Evolutionary conservation across 1,140 invertebrate genomes (phyloP).

Genomic region (Eueides isabella): DNA sequence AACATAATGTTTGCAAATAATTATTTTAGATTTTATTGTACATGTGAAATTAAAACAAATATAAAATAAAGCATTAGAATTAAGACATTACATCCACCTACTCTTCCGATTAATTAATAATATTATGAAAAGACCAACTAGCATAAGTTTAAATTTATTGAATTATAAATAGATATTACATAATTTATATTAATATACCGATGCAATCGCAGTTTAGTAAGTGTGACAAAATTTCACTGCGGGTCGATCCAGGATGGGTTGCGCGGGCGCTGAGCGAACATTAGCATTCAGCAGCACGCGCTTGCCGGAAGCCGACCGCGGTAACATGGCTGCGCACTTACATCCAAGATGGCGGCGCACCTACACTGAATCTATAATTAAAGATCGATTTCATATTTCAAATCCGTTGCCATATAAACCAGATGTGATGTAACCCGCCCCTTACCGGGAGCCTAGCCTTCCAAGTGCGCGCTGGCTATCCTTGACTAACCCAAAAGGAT

Average conservation of each 20-base stretch:
- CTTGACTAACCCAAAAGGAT: constrained; percentile 62
- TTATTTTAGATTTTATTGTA: too few species aligned
- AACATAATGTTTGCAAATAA: too few species aligned
- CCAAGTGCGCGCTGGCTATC: constrained; percentile 60
- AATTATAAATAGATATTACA: constrained; percentile 8
- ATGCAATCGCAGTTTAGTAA: not conserved
- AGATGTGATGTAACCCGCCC: constrained; percentile 75
- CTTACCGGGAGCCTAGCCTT: constrained; percentile 55
- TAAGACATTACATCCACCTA: not conserved
- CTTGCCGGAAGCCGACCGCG: constrained; percentile 72
- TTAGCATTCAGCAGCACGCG: constrained; percentile 75
- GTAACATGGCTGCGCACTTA: constrained; percentile 71
- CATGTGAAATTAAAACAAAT: not conserved
- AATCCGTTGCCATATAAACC: constrained; percentile 68
- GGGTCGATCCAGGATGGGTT: constrained; percentile 36
- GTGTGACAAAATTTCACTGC: constrained; percentile 11
- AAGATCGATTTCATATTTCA: constrained; percentile 78
- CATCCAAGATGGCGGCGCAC: constrained; percentile 75
- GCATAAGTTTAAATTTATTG: not conserved
- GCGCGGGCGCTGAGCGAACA: constrained; percentile 58
- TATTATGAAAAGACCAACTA: not conserved
- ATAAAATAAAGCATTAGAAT: not conserved
- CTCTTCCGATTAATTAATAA: not conserved
- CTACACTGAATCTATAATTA: constrained; percentile 80
- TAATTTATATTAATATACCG: not conserved